Conservation (phyloP, 2,113 vertebrate species). For the Mungos mungo region DNA sequence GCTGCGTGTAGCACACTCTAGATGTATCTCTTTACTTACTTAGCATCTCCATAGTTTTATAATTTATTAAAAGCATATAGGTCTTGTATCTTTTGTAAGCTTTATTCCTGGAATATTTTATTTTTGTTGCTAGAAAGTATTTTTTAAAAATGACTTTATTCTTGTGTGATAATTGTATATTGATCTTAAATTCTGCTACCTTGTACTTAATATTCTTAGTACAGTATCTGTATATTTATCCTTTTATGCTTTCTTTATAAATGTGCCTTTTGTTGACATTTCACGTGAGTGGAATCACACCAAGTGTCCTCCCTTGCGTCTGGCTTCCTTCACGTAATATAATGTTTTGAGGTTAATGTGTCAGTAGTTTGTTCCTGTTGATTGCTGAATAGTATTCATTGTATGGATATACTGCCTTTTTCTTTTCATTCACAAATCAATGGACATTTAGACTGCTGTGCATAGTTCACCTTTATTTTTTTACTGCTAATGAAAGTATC, state of each 20-base stretch:
- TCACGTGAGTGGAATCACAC: not conserved
- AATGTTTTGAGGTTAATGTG: not conserved
- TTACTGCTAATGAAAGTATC: not conserved
- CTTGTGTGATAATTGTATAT: not conserved
- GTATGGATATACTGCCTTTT: not conserved
- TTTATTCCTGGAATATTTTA: not conserved
- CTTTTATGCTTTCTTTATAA: slow-evolving; percentile 35
- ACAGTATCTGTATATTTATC: not conserved
- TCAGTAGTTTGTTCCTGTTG: not conserved
- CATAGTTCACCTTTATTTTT: not conserved
- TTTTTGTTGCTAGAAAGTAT: not conserved
- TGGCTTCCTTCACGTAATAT: not conserved
- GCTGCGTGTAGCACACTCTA: not conserved
- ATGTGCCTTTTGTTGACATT: not conserved
- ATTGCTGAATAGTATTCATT: not conserved
- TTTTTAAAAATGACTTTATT: not conserved
- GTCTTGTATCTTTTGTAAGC: not conserved
- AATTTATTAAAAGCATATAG: not conserved
- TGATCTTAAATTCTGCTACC: not conserved
- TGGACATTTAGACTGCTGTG: not conserved
- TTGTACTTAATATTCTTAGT: not conserved
- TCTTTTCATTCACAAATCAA: not conserved
- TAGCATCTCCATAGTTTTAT: not conserved
- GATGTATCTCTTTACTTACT: not conserved
- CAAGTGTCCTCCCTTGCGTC: not conserved